These are phyloP conservation scores for Triplophysa bombifrons DNA, from an alignment of 2,797 vertebrate genomes.

Conservation along the genomic window DNA sequence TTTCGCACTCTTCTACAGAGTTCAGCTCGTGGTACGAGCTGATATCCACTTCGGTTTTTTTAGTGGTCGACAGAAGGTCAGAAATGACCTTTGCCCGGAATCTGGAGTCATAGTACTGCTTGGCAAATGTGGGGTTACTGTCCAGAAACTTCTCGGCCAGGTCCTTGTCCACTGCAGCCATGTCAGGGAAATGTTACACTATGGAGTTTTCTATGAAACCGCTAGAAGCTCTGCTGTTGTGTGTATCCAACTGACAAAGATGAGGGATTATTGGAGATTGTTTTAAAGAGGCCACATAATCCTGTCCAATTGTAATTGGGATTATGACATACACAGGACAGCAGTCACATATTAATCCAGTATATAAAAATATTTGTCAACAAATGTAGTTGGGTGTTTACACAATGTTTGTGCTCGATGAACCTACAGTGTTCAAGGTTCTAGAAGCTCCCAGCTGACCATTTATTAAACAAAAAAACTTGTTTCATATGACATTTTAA, in stretches of 20 bases:
- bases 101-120: conserved; percentile 80
- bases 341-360: not conserved
- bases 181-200: conserved; percentile 1
- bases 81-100: conserved; percentile 80
- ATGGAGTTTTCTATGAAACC: conserved; percentile 53
- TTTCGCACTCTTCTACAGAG: conserved; percentile 84
- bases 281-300: conserved; percentile 80
- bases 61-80: conserved; percentile 75
- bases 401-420: not conserved
- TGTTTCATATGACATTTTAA: not conserved
- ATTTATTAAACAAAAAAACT: not conserved
- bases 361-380: conserved; percentile 3
- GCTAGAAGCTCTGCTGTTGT: conserved; percentile 52
- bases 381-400: too few relatives aligned
- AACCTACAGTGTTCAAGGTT: not conserved
- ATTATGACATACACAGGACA: conserved; percentile 63
- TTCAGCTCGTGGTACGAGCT: conserved; percentile 72
- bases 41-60: conserved; percentile 71
- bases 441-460: not conserved
- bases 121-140: conserved; percentile 83
- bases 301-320: conserved; percentile 73
- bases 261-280: conserved; percentile 75
- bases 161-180: conserved; percentile 77
- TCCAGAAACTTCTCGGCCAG: conserved; percentile 88
- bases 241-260: conserved; percentile 64